These are phyloP conservation scores for Stigmatopora nigra DNA, from an alignment of 2,113 vertebrate genomes.

Conservation along the genomic window DNA sequence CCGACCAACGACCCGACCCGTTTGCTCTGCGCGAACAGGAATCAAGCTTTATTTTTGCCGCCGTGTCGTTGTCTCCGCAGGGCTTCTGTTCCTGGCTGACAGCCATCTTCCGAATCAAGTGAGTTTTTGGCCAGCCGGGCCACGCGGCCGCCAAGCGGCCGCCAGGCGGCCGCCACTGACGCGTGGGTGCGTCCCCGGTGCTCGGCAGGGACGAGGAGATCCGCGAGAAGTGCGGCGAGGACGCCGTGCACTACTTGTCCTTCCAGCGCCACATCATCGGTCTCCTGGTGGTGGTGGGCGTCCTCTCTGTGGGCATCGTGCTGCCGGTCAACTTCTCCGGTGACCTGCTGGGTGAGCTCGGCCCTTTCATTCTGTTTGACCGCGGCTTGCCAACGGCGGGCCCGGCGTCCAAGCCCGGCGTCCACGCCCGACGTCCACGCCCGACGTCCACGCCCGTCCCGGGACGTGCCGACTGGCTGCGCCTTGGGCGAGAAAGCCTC, in stretches of 20 bases:
- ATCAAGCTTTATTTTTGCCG: not conserved
- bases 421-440: too few species aligned
- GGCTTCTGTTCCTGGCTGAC: slow-evolving; percentile 98
- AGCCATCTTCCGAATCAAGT: slow-evolving; percentile 99
- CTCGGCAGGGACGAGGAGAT: slow-evolving; percentile 88
- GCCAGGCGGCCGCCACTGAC: too few species aligned
- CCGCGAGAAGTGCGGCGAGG: slow-evolving; percentile 90
- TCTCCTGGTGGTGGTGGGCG: slow-evolving; percentile 86
- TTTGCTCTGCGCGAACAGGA: not conserved
- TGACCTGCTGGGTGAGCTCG: slow-evolving; percentile 81
- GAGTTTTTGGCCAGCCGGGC: slow-evolving; percentile 59
- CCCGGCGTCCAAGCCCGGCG: too few species aligned
- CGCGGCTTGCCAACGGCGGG: too few species aligned
- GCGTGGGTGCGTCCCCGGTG: not conserved
- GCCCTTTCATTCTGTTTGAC: too few species aligned
- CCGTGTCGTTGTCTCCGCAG: slow-evolving; percentile 49
- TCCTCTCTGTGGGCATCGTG: slow-evolving; percentile 92
- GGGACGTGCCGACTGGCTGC: too few species aligned
- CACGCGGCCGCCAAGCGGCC: too few species aligned
- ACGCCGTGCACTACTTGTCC: slow-evolving; percentile 93
- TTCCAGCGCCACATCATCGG: slow-evolving; percentile 98
- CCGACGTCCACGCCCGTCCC: too few species aligned
- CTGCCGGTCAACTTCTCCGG: slow-evolving; percentile 98
- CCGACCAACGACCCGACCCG: too few species aligned
- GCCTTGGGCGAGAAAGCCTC: too few species aligned